Base-by-base conservation (phyloP, 2,797 vertebrate species). In the Perodicticus potto region DNA sequence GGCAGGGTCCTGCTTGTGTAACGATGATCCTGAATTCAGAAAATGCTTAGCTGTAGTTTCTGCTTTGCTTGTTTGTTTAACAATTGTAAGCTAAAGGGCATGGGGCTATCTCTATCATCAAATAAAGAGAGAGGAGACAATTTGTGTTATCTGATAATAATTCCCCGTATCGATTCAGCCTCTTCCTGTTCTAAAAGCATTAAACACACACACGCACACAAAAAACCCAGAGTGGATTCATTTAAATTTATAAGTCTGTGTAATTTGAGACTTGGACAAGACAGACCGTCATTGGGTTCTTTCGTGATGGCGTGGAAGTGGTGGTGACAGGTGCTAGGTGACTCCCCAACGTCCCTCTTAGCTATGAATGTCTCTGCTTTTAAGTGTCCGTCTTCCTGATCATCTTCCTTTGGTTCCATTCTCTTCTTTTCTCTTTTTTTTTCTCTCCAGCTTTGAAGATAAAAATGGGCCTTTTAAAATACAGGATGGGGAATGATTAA, bases 401-500 rank as follows among this genome's bases (percentile, higher is more conserved):
- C 1, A 11, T 76, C 10, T 83, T 76, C 12, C 22, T 2, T 63
- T 32, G 34, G 3, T 27, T 67, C 82, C 27, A 0, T 57, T 78
- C 90, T 86, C n/a, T 78, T 57, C 22, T 43, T 40, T 86, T 23
- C 23, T 65, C 12, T 34, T 3, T 77, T 78, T 78, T 74, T 93
- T 93, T 5, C 37, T 90, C n/a, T 73, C 10, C 2, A 81, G 69
- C 55, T 34, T 55, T 67, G 16, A 76, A 59, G 45, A 57, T 63
- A 23, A 91, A 95, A 94, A 89, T 29, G 83, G 6, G 40, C 17
- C 49, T 94, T 86, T 80, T 96, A 73, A n/a, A 43, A 73, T 49
- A 32, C n/a, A 86, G 6, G 67, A 93, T 81, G 32, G 29, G 19
- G 23, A 91, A 53, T 53, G 32, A 92, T 69, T 59, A 80, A 55